Conservation (phyloP, 2,113 vertebrate species). For the Apus apus region DNA sequence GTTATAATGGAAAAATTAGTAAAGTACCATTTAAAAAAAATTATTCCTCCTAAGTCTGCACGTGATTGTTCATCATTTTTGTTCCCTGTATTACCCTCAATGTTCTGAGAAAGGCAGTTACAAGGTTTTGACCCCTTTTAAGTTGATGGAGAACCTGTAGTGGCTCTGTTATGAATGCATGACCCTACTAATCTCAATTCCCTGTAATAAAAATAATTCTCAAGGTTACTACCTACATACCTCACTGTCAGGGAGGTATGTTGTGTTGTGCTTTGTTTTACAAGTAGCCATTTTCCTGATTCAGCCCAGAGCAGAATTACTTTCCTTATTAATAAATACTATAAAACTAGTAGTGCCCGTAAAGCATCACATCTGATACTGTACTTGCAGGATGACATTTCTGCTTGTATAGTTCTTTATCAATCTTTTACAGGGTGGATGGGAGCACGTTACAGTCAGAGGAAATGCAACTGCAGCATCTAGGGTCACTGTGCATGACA, state of each 20-base stretch:
- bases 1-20: background rate
- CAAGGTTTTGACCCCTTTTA: background rate
- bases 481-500: background rate
- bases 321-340: background rate
- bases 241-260: background rate
- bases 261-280: background rate
- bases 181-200: background rate
- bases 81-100: background rate
- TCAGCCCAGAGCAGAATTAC: background rate
- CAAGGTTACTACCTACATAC: background rate
- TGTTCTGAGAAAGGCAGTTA: background rate
- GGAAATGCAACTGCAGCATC: slow-evolving; percentile 83
- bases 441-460: slow-evolving; percentile 91
- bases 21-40: background rate
- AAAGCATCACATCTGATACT: background rate
- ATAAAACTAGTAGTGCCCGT: background rate
- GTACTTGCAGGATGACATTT: background rate
- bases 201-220: background rate
- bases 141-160: background rate
- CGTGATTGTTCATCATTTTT: accelerated
- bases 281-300: background rate
- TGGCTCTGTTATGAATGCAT: background rate
- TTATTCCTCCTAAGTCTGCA: background rate
- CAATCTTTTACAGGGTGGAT: slow-evolving; percentile 85
- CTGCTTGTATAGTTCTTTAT: background rate